Evolutionary conservation across 2,888 invertebrate species (phyloP).

Genomic region (Andrena flavipes): DNA sequence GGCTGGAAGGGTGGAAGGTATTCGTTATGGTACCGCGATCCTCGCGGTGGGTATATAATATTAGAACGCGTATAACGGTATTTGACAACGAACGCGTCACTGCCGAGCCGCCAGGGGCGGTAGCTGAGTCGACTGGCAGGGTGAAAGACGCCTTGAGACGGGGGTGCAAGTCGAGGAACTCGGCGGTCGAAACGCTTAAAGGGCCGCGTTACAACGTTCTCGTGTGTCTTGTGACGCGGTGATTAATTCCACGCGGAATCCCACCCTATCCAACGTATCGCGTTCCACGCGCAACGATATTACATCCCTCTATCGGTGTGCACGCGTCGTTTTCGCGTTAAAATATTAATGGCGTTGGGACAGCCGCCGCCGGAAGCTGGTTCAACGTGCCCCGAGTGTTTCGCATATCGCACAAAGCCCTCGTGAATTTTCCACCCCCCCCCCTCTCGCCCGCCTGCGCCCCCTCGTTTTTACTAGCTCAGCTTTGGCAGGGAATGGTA

Average conservation of each 20-base stretch:
- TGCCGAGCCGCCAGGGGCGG: conserved; percentile 4
- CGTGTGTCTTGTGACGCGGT: conserved; percentile 28
- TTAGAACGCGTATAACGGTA: background rate
- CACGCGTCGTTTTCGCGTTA: conserved; percentile 38
- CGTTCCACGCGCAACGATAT: conserved; percentile 55
- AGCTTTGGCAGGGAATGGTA: conserved; percentile 3
- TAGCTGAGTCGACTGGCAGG: conserved; percentile 9
- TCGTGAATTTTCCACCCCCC: conserved; percentile 12
- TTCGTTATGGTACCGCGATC: background rate
- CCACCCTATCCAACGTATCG: conserved; percentile 30
- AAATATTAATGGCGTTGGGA: conserved; percentile 61
- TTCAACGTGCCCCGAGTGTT: conserved; percentile 43
- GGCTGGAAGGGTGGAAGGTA: background rate
- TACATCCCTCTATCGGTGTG: conserved; percentile 22
- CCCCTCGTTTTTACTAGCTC: conserved; percentile 20
- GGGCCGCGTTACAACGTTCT: conserved; percentile 44
- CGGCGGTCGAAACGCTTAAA: conserved; percentile 42
- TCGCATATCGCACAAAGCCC: conserved; percentile 15
- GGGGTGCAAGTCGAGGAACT: conserved; percentile 17
- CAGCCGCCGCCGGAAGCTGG: conserved; percentile 19
- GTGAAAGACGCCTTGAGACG: background rate
- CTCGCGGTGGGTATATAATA: background rate
- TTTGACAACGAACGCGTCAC: conserved; percentile 21
- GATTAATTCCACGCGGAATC: conserved; percentile 66
- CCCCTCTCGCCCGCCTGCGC: background rate